Conservation (phyloP, 2,113 vertebrate genomes). For the Syngnathoides biaculeatus region DNA sequence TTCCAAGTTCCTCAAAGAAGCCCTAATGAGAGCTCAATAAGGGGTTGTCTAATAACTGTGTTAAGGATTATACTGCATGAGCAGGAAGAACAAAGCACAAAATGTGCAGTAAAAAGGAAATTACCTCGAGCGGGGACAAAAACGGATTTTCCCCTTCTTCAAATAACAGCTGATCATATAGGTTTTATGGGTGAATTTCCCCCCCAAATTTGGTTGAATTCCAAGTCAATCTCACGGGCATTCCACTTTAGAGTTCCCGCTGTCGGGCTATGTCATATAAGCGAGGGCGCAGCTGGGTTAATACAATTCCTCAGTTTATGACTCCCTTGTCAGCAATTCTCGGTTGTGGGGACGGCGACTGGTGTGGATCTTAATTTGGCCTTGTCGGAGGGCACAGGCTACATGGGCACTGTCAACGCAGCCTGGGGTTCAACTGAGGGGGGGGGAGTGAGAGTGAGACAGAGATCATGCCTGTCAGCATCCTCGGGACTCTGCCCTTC, state of each 20-base stretch:
- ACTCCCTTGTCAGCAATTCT: conserved; percentile 42
- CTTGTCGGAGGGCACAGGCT: conserved; percentile 30
- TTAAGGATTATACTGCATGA: too few species aligned
- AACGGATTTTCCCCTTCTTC: too few species aligned
- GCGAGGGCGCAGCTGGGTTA: conserved; percentile 31
- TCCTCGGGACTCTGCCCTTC: neutral
- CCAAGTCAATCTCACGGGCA: neutral
- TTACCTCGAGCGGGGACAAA: neutral
- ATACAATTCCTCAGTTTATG: conserved; percentile 38
- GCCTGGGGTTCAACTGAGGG: neutral
- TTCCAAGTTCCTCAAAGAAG: too few species aligned
- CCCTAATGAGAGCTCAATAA: too few species aligned
- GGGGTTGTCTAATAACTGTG: neutral
- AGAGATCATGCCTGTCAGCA: conserved; percentile 14
- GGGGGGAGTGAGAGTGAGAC: neutral
- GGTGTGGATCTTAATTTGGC: conserved; percentile 30
- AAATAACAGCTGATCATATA: too few species aligned
- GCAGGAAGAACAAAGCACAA: too few species aligned
- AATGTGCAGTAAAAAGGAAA: neutral
- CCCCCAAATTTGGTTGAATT: neutral
- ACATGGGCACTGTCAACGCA: conserved; percentile 31
- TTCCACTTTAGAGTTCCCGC: neutral
- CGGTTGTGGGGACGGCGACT: conserved; percentile 28
- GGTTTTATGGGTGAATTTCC: neutral
- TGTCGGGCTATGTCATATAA: conserved; percentile 32